Evolutionary conservation across 1,140 invertebrate species (phyloP), one percentile per base, ranked within the genome.

Genomic region (Trachymyrmex septentrionalis): DNA sequence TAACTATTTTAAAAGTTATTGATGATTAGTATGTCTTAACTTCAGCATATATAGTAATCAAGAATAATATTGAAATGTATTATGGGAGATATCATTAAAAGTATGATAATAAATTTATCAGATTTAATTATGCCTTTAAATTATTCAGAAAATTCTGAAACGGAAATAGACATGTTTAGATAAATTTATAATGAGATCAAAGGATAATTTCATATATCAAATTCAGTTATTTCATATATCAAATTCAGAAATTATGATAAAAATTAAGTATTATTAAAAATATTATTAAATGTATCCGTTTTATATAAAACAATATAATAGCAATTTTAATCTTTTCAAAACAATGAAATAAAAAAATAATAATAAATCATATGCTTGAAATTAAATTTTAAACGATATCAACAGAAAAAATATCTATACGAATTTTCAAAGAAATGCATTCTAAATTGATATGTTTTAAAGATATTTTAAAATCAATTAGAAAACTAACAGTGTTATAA

Each of bases 261-360:
- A 27, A 71, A 9, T 72, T 27, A 53, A 50, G 38, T 44, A 44
- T 44, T 44, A 72, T 27, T 4, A 16, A 72, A 38, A 9, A 7
- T 38, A 38, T 38, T 38, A 38, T 38, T 53, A 53, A 53, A 50
- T 72, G n/a, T 27, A 72, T 53, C 14, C 9, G 3, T 48, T 72
- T 53, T 53, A 27, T 72, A 24, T 72, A 27, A 27, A 72, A 72
- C 50, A 27, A 24, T 16, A 67, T 21, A n/a, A n/a, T n/a, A n/a
- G 0, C 24, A 72, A 1, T 53, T 72, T 19, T 53, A 72, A 71
- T 50, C 27, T 50, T 16, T 9, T 21, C 24, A 27, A 72, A 50
- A 12, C 7, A 16, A 53, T 53, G 50, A 27, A 50, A 72, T 53
- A 50, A 72, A 50, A 2, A 6, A 27, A 44, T 16, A 44, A 44